A percentile compares a stretch with the other conserved stretches of the same genome.
These are phyloP conservation scores for Keiferia lycopersicella DNA, from an alignment of 2,888 invertebrate species.

Conservation along the genomic window DNA sequence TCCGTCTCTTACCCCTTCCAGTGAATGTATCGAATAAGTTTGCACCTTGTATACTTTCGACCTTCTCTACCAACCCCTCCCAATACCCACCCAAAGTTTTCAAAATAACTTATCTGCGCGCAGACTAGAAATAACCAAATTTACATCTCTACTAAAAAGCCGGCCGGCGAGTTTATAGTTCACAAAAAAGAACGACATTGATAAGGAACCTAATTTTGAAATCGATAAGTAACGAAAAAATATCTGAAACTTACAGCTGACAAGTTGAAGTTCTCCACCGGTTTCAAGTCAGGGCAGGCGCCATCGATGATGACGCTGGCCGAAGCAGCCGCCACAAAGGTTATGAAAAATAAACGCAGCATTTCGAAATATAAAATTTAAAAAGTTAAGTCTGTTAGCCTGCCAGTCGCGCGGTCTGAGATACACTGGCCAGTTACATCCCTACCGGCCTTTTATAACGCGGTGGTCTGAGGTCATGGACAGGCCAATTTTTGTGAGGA, in stretches of 20 bases:
- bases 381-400: conserved; percentile 18
- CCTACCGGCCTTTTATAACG: conserved; percentile 55
- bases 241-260: conserved; percentile 54
- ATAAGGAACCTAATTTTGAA: too few relatives aligned
- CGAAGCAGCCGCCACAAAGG: conserved; percentile 52
- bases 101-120: too few relatives aligned
- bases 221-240: conserved; percentile 2
- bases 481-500: conserved; percentile 50
- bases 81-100: too few relatives aligned
- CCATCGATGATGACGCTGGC: conserved; percentile 58
- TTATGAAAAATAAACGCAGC: conserved; percentile 51
- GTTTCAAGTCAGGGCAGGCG: conserved; percentile 58
- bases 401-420: conserved; percentile 5
- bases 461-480: conserved; percentile 57
- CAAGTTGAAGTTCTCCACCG: conserved; percentile 61
- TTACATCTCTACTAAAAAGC: too few relatives aligned
- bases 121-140: too few relatives aligned
- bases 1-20: too few relatives aligned
- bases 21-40: too few relatives aligned
- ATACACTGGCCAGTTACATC: conserved; percentile 25
- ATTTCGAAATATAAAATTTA: conserved; percentile 42
- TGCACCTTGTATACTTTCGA: too few relatives aligned
- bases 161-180: too few relatives aligned
- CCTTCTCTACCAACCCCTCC: too few relatives aligned
- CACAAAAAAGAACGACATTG: too few relatives aligned